Conservation (phyloP, 2,888 invertebrate species). For the Hirtodrosophila alboralis region DNA sequence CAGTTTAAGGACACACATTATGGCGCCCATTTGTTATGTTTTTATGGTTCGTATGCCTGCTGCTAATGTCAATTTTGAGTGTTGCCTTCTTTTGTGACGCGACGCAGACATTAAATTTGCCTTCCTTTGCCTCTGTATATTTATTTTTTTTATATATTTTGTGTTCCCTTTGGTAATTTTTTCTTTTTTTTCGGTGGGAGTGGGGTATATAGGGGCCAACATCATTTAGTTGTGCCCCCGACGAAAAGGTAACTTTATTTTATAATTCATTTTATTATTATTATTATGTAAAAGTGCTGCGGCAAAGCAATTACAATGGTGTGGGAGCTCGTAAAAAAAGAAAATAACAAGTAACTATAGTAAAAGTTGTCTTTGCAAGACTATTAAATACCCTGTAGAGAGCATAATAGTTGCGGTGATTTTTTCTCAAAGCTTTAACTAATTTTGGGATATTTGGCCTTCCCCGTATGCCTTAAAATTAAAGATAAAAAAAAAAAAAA, state of each 20-base stretch:
- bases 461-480: too few species aligned
- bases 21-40: constrained; percentile 79
- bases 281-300: constrained; percentile 74
- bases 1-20: constrained; percentile 82
- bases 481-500: too few species aligned
- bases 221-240: constrained; percentile 64
- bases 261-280: constrained; percentile 79
- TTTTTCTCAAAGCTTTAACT: too few species aligned
- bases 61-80: constrained; percentile 78
- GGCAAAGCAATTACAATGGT: constrained; percentile 61
- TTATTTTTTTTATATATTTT: not conserved
- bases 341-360: constrained; percentile 35
- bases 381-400: constrained; percentile 31
- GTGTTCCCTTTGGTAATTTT: constrained; percentile 4
- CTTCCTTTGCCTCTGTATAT: not conserved
- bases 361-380: not conserved
- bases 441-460: too few species aligned
- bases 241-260: constrained; percentile 77
- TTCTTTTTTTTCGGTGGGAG: too few species aligned
- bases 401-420: too few species aligned
- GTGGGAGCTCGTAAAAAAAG: constrained; percentile 54
- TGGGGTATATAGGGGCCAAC: constrained; percentile 9
- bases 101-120: constrained; percentile 65
- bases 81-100: constrained; percentile 66
- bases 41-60: constrained; percentile 75